phyloP scores from a whole-genome alignment of 92 coral and sea anemone species.

The Parazoanthus darwini region DNA sequence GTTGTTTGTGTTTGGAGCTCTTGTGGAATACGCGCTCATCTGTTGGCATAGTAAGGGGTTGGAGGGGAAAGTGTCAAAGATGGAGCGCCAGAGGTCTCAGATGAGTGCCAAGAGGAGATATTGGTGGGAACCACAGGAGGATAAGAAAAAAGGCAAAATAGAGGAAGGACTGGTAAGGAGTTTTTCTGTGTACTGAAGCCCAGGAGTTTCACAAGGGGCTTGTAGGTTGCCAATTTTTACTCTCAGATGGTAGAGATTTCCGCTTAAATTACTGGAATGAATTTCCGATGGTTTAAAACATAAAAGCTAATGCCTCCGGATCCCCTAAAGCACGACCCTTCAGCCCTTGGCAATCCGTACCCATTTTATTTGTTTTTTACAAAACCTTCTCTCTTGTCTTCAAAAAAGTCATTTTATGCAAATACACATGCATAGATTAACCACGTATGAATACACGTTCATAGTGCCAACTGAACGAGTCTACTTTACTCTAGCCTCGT shows the following conservation, averaged over 20 bases:
- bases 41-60: constrained; percentile 39
- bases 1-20: constrained; percentile 50
- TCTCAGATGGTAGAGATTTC: background rate
- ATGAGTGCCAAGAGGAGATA: background rate
- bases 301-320: too few species aligned
- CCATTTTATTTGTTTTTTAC: too few species aligned
- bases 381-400: too few species aligned
- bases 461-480: too few species aligned
- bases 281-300: too few species aligned
- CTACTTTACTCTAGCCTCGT: too few species aligned
- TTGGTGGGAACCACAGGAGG: constrained; percentile 5
- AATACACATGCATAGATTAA: too few species aligned
- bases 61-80: constrained; percentile 14
- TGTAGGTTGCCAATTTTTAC: too few species aligned
- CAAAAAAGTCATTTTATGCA: too few species aligned
- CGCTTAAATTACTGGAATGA: background rate
- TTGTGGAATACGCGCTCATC: constrained; percentile 50
- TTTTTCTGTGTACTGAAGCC: background rate
- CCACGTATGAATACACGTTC: too few species aligned
- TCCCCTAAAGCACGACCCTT: too few species aligned
- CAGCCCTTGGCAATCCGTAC: too few species aligned
- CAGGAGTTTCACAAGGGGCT: background rate
- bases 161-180: constrained; percentile 10
- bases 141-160: background rate
- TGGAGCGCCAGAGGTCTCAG: background rate